Base-by-base conservation (phyloP, 1,140 invertebrate species). In the Proales similis region DNA sequence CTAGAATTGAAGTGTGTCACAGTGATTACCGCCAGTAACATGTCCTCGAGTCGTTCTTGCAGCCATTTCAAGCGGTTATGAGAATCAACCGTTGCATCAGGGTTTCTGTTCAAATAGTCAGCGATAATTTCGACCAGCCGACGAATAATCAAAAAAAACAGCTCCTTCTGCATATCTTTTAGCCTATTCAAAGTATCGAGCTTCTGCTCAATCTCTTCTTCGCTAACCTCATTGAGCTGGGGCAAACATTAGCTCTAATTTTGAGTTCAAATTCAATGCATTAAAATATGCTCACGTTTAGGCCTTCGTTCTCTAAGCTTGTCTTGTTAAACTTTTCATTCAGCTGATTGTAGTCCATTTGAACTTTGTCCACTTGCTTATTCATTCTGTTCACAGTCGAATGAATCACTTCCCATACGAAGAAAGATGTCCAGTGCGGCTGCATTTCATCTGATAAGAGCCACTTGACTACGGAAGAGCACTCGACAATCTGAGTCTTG, bases 371-470 rank as follows among this genome's bases (percentile, higher is more conserved):
- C 0, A 96, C 90, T 70, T 94, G 88, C 71, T 90, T 90, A 70
- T 70, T 73, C 85, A 94, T 95, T 77, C 95, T 94, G 66, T 88
- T 85, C 63, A 96, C 93, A 1, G 90, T 95, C 43, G 90, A 77
- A 75, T 96, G 90, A 11, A 97, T 77, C 53, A 96, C 89, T 78
- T 97, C 92, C 92, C 92, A 96, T n/a, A 95, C 82, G 71, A 90
- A 94, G 67, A 86, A 82, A 68, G 83, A 90, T 5, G 90, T 93
- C 72, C 96, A 95, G 73, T 93, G 88, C 6, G 81, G 74, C 20
- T 81, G 81, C 90, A 97, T 96, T 72, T 95, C 90, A 77, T 89
- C 88, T 3, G 90, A 93, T 78, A 99, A 99, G 57, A 99, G 85
- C 94, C 93, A 99, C 68, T 92, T 95, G 24, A 91, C 91, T 9